Evolutionary conservation across 2,888 invertebrate genomes (phyloP).

Genomic region (Gymnoscelis rufifasciata): DNA sequence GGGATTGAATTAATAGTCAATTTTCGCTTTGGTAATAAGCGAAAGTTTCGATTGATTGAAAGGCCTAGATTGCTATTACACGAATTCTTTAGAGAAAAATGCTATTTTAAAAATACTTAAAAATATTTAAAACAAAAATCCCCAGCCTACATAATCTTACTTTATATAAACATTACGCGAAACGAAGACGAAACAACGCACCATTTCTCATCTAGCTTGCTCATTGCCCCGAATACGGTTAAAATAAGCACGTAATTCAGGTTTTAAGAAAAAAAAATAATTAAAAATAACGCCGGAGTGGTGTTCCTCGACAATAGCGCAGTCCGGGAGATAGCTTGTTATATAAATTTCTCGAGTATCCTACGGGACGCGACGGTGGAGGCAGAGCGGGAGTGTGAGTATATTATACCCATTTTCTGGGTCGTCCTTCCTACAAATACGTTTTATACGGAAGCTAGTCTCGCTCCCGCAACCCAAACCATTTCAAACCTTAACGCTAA

Average conservation of each 20-base stretch:
- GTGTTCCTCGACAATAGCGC: slow-evolving; percentile 74
- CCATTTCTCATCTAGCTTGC: too few species aligned
- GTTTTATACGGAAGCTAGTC: slow-evolving; percentile 78
- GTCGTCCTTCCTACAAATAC: slow-evolving; percentile 80
- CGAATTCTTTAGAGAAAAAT: too few species aligned
- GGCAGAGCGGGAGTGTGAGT: slow-evolving; percentile 76
- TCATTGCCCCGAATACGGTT: neutral
- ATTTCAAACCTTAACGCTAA: slow-evolving; percentile 44
- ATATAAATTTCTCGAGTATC: slow-evolving; percentile 77
- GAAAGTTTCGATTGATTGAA: too few species aligned
- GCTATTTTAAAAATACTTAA: too few species aligned
- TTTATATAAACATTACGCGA: too few species aligned
- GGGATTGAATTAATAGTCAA: neutral
- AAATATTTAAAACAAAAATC: too few species aligned
- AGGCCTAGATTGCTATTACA: too few species aligned
- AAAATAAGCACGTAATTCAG: neutral
- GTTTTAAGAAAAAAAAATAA: slow-evolving; percentile 31
- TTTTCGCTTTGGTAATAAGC: too few species aligned
- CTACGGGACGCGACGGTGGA: slow-evolving; percentile 71
- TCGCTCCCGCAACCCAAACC: slow-evolving; percentile 35
- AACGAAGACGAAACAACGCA: too few species aligned
- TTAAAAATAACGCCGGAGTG: slow-evolving; percentile 75
- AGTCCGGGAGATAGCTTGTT: slow-evolving; percentile 76
- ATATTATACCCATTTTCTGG: slow-evolving; percentile 80
- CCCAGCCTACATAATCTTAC: too few species aligned